These are phyloP conservation scores for Oceanodroma tethys DNA, from an alignment of 2,113 vertebrate genomes.

Conservation along the genomic window DNA sequence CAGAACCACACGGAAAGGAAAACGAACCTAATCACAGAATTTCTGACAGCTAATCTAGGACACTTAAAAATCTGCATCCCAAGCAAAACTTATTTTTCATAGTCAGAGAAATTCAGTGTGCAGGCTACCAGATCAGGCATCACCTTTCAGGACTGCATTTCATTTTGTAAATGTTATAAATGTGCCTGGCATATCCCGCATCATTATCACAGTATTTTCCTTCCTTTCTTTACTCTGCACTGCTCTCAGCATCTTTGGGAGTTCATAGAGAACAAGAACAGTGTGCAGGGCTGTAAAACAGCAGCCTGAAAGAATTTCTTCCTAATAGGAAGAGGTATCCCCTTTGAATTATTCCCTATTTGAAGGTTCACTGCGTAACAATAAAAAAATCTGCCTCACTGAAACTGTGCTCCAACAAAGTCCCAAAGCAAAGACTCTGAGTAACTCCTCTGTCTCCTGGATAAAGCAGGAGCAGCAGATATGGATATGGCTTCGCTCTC, in stretches of 20 bases:
- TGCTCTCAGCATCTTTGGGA: not conserved
- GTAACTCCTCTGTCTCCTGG: not conserved
- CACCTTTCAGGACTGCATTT: not conserved
- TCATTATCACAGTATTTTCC: not conserved
- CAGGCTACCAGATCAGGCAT: not conserved
- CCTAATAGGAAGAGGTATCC: not conserved
- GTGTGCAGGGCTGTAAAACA: not conserved
- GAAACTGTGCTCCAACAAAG: not conserved
- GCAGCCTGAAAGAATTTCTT: not conserved
- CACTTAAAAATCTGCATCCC: not conserved
- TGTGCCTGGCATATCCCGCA: not conserved
- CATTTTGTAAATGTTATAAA: not conserved
- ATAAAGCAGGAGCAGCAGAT: not conserved
- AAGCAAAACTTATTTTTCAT: not conserved
- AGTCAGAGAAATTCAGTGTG: not conserved
- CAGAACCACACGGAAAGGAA: not conserved
- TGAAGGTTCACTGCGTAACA: not conserved
- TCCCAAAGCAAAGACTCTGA: not conserved
- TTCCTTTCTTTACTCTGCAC: not conserved
- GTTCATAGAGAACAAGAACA: not conserved
- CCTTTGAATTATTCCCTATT: not conserved
- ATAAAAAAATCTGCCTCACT: not conserved
- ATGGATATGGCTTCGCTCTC: rapidly evolving
- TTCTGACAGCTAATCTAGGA: not conserved
- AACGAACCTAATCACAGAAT: not conserved